Base-by-base conservation (phyloP, 1,140 invertebrate genomes). In the Harpegnathos saltator region DNA sequence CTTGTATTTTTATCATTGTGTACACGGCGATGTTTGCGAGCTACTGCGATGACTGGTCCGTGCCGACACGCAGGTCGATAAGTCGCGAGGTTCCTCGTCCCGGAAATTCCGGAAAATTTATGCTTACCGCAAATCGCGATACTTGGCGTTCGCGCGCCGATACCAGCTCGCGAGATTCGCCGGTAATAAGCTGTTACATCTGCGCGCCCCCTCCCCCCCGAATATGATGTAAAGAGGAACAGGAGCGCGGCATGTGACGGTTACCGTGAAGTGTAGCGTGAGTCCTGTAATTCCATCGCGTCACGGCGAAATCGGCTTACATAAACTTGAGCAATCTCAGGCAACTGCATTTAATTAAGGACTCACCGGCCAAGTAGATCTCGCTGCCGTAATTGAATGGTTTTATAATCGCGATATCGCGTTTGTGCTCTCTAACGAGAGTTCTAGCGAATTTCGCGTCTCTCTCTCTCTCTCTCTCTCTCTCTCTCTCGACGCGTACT, bases 231-330 rank as follows among this genome's bases (percentile, higher is more conserved):
- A 71, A 80, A 80, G 33, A 58, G 44, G 69, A 66, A n/a, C n/a
- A n/a, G n/a, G n/a, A 63, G 52, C 58, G 48, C 65, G 65, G 44
- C 58, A 71, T 58, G 29, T 29, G 75, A 48, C 24, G 22, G 44
- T 24, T 48, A 71, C 33, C 75, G 22, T 59, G 72, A 80, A 80
- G 75, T 68, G 22, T 56, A 17, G 50, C 24, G 50, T 24, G 38
- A 22, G 50, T 58, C 85, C 15, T 14, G 56, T 62, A 74, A 72
- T 29, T 62, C 29, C 19, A 44, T 44, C 52, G 65, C 68, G 66
- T 58, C 65, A 12, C 38, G 22, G 33, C 75, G 75, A 80, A 80
- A 80, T 80, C 75, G 75, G 65, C 75, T 80, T 80, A 80, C 75
- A 80, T 80, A 80, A 80, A 80, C 65, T 80, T 59, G 29, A 63